A percentile compares a stretch with the other conserved stretches of the same genome.
Evolutionary conservation across 2,113 vertebrate genomes (phyloP).

Genomic region (Salvelinus sp.): DNA sequence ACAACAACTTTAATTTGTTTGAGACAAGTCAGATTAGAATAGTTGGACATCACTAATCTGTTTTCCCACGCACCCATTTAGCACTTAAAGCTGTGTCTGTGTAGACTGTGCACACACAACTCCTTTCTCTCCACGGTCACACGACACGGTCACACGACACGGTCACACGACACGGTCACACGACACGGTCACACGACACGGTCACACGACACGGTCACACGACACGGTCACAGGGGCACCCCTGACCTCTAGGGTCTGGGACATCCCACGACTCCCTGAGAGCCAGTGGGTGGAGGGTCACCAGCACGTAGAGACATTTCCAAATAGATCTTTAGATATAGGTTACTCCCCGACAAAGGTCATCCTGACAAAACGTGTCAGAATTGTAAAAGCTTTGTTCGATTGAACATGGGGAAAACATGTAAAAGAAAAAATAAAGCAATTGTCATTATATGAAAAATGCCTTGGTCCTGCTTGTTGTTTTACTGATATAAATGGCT

Average conservation of each 20-base stretch:
- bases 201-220: neutral
- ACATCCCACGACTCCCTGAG: neutral
- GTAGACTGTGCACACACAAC: constrained; percentile 33
- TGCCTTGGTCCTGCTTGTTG: too few relatives aligned
- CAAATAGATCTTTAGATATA: too few relatives aligned
- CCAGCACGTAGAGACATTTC: too few relatives aligned
- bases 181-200: neutral
- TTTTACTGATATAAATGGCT: too few relatives aligned
- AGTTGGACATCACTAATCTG: constrained; percentile 16
- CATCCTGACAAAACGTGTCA: too few relatives aligned
- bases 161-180: neutral
- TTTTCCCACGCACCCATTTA: constrained; percentile 22
- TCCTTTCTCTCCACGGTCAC: constrained; percentile 10
- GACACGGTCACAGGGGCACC: neutral
- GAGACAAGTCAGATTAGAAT: neutral
- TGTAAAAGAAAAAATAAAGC: too few relatives aligned
- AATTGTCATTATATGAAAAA: too few relatives aligned
- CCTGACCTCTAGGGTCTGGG: neutral
- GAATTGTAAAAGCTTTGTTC: too few relatives aligned
- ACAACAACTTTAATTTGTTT: neutral
- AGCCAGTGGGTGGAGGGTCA: neutral
- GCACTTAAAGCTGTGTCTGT: constrained; percentile 26
- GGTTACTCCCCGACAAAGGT: too few relatives aligned
- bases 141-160: neutral
- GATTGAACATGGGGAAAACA: too few relatives aligned